Conservation (phyloP, 1,140 invertebrate species). For the Habropoda laboriosa region DNA sequence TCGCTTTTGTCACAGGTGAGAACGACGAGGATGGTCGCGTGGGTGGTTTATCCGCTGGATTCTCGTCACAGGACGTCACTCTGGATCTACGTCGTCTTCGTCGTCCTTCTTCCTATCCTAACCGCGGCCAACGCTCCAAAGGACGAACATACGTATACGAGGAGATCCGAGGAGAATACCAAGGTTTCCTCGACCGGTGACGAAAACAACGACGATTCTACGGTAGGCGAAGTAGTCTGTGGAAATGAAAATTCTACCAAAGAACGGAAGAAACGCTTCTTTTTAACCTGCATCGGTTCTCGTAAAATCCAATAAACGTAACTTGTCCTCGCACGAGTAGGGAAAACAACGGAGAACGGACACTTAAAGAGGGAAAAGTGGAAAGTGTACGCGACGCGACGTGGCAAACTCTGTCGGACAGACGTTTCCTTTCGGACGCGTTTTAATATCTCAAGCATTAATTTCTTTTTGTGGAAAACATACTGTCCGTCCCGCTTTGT, state of each 20-base stretch:
- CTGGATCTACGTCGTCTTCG: conserved; percentile 28
- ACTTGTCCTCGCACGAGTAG: too few species aligned
- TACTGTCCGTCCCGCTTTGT: conserved; percentile 25
- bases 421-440: conserved; percentile 33
- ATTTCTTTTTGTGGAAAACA: conserved; percentile 60
- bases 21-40: neutral
- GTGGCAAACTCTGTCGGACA: conserved; percentile 29
- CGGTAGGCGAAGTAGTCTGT: neutral
- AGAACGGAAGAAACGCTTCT: too few species aligned
- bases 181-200: neutral
- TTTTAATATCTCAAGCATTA: conserved; percentile 67
- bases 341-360: too few species aligned
- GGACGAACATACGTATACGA: neutral
- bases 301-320: too few species aligned
- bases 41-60: neutral
- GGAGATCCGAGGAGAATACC: neutral
- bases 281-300: too few species aligned
- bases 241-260: too few species aligned
- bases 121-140: neutral
- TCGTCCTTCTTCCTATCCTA: neutral
- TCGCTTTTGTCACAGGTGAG: neutral
- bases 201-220: neutral
- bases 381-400: too few species aligned
- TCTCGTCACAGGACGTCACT: neutral
- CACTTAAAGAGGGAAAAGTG: too few species aligned